These are phyloP conservation scores for Pseudomyrmex pallidus DNA, from an alignment of 1,140 invertebrate genomes.

Conservation along the genomic window DNA sequence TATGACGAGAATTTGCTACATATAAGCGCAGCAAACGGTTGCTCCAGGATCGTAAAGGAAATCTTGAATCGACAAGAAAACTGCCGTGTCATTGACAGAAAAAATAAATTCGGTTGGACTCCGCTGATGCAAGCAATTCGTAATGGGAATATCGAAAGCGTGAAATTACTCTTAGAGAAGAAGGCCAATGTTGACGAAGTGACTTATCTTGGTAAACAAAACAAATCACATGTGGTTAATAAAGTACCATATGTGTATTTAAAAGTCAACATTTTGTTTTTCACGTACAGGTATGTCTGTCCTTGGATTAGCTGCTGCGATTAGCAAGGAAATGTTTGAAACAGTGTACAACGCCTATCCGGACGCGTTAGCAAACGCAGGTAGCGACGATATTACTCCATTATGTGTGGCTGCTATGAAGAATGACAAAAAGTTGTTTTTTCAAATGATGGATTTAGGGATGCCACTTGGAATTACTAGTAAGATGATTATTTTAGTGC, in stretches of 20 bases:
- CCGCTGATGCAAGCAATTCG: conserved; percentile 86
- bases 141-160: conserved; percentile 81
- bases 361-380: conserved; percentile 70
- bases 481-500: conserved; percentile 57
- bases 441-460: conserved; percentile 75
- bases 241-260: too few relatives aligned
- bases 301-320: conserved; percentile 78
- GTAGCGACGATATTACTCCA: conserved; percentile 79
- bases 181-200: conserved; percentile 80
- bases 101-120: conserved; percentile 85
- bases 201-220: conserved; percentile 83
- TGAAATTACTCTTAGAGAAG: conserved; percentile 81
- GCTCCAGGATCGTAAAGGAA: conserved; percentile 70
- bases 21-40: conserved; percentile 79
- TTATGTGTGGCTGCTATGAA: conserved; percentile 81
- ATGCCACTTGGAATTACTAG: conserved; percentile 72
- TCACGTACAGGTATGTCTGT: conserved; percentile 77
- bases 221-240: neutral
- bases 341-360: conserved; percentile 76
- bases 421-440: conserved; percentile 79
- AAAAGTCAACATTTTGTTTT: neutral
- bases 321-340: conserved; percentile 78
- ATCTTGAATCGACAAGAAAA: conserved; percentile 74
- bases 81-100: conserved; percentile 66
- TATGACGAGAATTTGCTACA: conserved; percentile 82